These are phyloP conservation scores for Spisula solida DNA, from an alignment of 2,888 invertebrate genomes.

Conservation along the genomic window DNA sequence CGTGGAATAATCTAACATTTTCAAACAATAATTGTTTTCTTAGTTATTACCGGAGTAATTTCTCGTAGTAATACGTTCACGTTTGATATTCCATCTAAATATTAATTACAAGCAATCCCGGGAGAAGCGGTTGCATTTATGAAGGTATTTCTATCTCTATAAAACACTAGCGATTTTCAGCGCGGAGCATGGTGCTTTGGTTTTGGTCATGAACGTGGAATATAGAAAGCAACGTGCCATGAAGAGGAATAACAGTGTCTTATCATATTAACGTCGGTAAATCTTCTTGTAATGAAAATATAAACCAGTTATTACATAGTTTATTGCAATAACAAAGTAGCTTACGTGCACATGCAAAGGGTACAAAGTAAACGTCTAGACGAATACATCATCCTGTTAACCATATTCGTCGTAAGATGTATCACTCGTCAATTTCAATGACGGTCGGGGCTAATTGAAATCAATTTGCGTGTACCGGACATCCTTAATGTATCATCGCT, in stretches of 20 bases:
- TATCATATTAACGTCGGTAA: background rate
- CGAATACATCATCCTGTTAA: background rate
- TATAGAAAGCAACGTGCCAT: background rate
- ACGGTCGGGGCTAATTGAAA: background rate
- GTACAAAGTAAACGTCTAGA: background rate
- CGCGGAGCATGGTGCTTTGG: background rate
- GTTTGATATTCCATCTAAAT: conserved; percentile 15
- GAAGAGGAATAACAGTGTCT: background rate
- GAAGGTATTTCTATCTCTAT: background rate
- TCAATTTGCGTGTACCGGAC: conserved; percentile 14
- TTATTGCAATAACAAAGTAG: background rate
- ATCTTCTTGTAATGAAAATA: background rate
- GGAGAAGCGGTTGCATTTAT: background rate
- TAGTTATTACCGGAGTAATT: background rate
- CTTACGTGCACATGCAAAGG: background rate
- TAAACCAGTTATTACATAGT: background rate
- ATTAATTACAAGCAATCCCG: background rate
- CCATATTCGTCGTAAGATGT: background rate
- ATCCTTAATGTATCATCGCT: background rate
- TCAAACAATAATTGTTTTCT: conserved; percentile 13
- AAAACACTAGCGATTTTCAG: background rate
- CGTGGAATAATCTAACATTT: background rate
- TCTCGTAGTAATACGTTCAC: background rate
- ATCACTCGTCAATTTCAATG: background rate
- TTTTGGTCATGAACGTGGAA: background rate